phyloP scores from a whole-genome alignment of 2,113 vertebrate species.

The Haliaeetus leucogaster region DNA sequence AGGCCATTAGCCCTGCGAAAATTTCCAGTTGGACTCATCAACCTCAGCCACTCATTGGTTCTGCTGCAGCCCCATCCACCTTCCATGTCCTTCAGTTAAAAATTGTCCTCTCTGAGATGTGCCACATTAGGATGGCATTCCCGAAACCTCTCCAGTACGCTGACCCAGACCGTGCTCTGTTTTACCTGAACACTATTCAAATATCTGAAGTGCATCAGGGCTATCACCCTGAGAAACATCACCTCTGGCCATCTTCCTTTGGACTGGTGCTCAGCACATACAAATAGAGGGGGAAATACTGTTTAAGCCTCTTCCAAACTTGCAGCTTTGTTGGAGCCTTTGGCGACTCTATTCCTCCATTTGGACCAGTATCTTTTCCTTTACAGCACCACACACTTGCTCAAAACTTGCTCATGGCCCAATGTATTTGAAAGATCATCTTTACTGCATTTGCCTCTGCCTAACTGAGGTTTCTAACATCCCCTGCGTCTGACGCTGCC shows the following conservation, averaged over 20 bases:
- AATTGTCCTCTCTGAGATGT: background rate
- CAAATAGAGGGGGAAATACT: background rate
- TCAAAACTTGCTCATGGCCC: background rate
- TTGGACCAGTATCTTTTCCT: background rate
- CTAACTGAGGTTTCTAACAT: background rate
- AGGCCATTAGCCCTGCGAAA: background rate
- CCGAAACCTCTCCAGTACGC: background rate
- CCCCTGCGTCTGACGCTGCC: accelerated
- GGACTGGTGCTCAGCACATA: background rate
- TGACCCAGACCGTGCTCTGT: background rate
- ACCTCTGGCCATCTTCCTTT: background rate
- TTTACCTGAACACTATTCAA: background rate
- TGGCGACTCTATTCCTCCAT: background rate
- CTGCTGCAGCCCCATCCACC: background rate
- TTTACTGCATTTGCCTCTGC: background rate
- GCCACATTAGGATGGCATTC: background rate
- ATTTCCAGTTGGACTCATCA: background rate
- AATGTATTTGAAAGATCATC: background rate
- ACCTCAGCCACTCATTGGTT: accelerated
- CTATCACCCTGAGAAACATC: background rate
- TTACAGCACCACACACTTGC: background rate
- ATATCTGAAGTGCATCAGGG: accelerated
- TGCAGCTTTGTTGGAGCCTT: background rate
- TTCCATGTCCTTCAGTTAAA: background rate
- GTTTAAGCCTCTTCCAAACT: background rate